phyloP scores from a whole-genome alignment of 2,888 invertebrate genomes.

The Harpalus rufipes region DNA sequence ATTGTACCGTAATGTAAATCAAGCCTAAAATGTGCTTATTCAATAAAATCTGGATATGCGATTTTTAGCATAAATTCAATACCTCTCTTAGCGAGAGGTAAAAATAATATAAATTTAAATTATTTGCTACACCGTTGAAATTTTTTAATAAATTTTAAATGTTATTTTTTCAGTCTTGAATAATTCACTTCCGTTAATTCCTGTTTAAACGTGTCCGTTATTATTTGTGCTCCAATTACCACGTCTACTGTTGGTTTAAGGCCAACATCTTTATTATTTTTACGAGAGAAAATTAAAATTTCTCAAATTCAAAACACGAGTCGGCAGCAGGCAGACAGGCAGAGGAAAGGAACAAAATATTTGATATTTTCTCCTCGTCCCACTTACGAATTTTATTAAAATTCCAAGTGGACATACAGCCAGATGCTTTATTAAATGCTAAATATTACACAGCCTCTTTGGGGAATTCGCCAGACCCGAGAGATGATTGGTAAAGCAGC shows the following conservation, averaged over 20 bases:
- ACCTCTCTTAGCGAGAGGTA: too few relatives aligned
- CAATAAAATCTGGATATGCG: too few relatives aligned
- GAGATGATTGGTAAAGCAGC: constrained; percentile 18
- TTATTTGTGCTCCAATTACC: constrained; percentile 12
- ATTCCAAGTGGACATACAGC: constrained; percentile 39
- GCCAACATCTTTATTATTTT: constrained; percentile 24
- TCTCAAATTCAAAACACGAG: constrained; percentile 39
- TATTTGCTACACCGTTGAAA: background rate
- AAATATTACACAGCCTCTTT: constrained; percentile 31
- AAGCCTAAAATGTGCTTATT: too few relatives aligned
- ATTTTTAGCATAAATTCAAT: too few relatives aligned
- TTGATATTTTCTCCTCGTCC: constrained; percentile 32
- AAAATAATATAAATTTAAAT: background rate
- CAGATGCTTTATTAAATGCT: constrained; percentile 48
- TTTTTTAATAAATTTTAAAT: background rate
- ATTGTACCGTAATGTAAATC: too few relatives aligned
- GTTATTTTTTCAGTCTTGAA: background rate
- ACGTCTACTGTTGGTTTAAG: constrained; percentile 18
- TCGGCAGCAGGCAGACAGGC: background rate
- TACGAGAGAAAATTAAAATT: constrained; percentile 42
- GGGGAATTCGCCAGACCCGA: constrained; percentile 7
- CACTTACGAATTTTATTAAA: constrained; percentile 43
- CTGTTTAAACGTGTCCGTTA: background rate
- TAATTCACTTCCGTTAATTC: constrained; percentile 1
- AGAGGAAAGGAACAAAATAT: constrained; percentile 22